Evolutionary conservation across 2,888 invertebrate genomes (phyloP), one percentile per base, ranked within the genome.

Genomic region (Tupiocoris notatus): DNA sequence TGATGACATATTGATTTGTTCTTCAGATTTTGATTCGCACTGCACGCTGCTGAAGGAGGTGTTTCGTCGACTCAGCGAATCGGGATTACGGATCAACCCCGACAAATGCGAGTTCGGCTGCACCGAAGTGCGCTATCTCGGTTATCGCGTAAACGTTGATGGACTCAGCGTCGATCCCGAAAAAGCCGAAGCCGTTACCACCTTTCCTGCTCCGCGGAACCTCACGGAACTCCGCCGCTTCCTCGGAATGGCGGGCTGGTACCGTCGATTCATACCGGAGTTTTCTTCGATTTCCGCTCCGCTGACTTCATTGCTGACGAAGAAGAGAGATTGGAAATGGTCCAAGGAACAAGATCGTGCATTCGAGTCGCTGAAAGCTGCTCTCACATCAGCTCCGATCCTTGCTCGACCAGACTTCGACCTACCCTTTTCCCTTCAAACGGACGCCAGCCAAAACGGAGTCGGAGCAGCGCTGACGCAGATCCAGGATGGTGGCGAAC

Each of bases 1-100:
- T 3, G 78, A 78, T 21, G 76, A 77, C 18, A 67, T 78, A 22
- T 22, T 77, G 9, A 74, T 78, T 58, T 63, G 63, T 1, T 77
- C 73, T n/a, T 0, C 54, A 17, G 56, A 65, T 12, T 77, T 76
- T 7, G 17, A 18, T 9, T 0, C 1, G 3, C 76, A 76, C n/a
- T 39, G 59, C 7, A 6, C 61, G 6, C 16, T 76, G 12, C 22
- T 67, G 1, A 20, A 67, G 17, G 68, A 66, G n/a, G 68, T 68
- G 1, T 67, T 76, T 39, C 6, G 20, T 1, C 6, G 70, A 70
- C 58, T 76, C 1, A 2, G 18, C 6, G 56, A 70, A 23, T 57
- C 71, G 1, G 59, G 64, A 22, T 63, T 76, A 3, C 56, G n/a
- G 24, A 25, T 76, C 17, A 76, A 76, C n/a, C 16, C 18, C 56